Base-by-base conservation (phyloP, 1,140 invertebrate genomes). In the Conus ventricosus region DNA sequence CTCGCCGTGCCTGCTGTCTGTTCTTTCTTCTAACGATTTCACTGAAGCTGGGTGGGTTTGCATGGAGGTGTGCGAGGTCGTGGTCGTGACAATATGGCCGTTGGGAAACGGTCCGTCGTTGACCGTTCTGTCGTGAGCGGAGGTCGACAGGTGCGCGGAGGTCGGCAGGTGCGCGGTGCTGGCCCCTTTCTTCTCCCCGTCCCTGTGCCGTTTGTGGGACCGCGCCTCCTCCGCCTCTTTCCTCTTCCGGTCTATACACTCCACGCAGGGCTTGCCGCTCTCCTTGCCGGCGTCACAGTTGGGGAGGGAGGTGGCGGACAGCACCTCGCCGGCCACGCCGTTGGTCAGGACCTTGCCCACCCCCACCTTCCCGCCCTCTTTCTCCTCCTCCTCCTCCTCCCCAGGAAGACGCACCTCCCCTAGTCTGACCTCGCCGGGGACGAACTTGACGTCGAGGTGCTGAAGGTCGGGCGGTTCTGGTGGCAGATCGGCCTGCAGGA, bases 361-460 rank as follows among this genome's bases (percentile, higher is more conserved):
- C 75, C 23, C 76, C 67, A 6, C 23, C 23, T 20, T 71, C 20
- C 67, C 20, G 6, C 67, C 23, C 67, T 20, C 20, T 20, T 71
- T 20, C 67, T 23, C 20, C 67, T 71, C 67, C 17, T 71, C 67
- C 67, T 71, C 67, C 67, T 71, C 76, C 23, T 3, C 87, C 51
- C 78, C 84, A 3, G 81, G 87, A 4, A 86, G 80, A 51, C 91
- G 81, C 25, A 93, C 85, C 82, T 92, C 85, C 20, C 94, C 94
- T 13, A 94, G 89, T 84, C 88, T 91, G 5, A 94, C 93, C 88
- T 90, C 89, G 4, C 94, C 94, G 10, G 94, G 94, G 23, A 93
- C 89, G 88, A 94, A 94, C 75, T 89, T 89, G 6, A 94, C 85
- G n/a, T 91, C 88, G 23, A 84, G 90, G 11, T 91, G 87, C 23